These are phyloP conservation scores for Petroica traversi DNA, from an alignment of 2,113 vertebrate genomes.

Conservation along the genomic window DNA sequence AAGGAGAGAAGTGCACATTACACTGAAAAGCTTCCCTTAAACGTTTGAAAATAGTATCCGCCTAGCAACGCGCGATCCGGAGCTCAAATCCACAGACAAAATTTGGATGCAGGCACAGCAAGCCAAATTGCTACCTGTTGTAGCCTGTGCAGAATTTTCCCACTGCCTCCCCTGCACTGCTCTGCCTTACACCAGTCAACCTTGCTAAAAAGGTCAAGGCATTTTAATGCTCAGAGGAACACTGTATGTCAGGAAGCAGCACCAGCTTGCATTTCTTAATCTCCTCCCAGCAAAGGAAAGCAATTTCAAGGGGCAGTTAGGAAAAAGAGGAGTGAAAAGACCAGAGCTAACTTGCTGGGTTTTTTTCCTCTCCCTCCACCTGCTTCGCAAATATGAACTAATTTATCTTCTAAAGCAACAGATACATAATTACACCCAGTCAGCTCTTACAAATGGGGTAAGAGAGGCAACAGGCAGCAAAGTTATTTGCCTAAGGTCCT, in stretches of 20 bases:
- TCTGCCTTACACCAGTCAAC: neutral
- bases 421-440: slow-evolving; percentile 23
- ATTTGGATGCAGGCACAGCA: neutral
- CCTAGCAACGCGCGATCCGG: neutral
- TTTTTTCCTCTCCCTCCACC: neutral
- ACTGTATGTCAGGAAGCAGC: neutral
- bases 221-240: neutral
- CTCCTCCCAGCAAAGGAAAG: neutral
- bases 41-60: slow-evolving; percentile 53
- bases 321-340: neutral
- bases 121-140: slow-evolving; percentile 30
- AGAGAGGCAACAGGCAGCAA: slow-evolving; percentile 16
- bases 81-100: neutral
- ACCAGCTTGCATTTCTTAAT: neutral
- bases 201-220: neutral
- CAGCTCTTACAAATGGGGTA: neutral
- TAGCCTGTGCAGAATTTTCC: neutral
- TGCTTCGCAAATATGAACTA: slow-evolving; percentile 11
- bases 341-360: neutral
- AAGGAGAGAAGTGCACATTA: slow-evolving; percentile 67
- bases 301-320: neutral
- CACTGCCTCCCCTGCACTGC: neutral
- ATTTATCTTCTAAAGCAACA: slow-evolving; percentile 35
- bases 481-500: slow-evolving; percentile 32
- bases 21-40: slow-evolving; percentile 56